A percentile compares a stretch with the other conserved stretches of the same genome.
Conservation (phyloP, 2,113 vertebrate genomes). For the Dinomys branickii region DNA sequence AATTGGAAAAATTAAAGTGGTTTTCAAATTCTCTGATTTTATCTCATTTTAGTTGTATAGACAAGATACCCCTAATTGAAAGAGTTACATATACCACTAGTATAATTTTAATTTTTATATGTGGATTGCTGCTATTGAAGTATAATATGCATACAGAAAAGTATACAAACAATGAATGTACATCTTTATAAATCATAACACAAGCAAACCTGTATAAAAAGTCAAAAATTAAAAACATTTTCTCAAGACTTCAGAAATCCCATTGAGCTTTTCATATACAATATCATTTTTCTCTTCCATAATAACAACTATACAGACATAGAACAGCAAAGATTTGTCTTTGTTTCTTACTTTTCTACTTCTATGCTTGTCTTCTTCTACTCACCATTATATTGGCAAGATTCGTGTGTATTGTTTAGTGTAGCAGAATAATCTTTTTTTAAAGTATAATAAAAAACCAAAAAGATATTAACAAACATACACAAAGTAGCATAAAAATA, state of each 20-base stretch:
- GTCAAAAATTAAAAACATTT: conserved; percentile 10
- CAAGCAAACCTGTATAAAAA: background rate
- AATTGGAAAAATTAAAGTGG: background rate
- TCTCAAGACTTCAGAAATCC: background rate
- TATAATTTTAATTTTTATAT: background rate
- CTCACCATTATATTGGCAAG: background rate
- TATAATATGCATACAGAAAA: background rate
- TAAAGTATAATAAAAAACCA: too few species aligned
- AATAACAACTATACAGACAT: background rate
- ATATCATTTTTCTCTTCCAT: background rate
- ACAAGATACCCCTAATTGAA: background rate
- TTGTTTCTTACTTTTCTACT: background rate
- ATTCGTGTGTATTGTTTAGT: background rate
- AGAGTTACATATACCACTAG: background rate
- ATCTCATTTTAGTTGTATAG: background rate
- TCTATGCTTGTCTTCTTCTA: background rate
- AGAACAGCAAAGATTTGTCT: background rate
- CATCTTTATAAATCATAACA: background rate
- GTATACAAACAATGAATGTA: background rate
- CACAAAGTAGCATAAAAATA: too few species aligned
- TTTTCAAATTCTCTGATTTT: background rate
- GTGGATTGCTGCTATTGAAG: background rate
- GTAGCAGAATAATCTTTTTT: too few species aligned
- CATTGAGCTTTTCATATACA: conserved; percentile 10
- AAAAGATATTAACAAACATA: too few species aligned